These are phyloP conservation scores for Euproctis similis DNA, from an alignment of 2,888 invertebrate species.

Conservation along the genomic window DNA sequence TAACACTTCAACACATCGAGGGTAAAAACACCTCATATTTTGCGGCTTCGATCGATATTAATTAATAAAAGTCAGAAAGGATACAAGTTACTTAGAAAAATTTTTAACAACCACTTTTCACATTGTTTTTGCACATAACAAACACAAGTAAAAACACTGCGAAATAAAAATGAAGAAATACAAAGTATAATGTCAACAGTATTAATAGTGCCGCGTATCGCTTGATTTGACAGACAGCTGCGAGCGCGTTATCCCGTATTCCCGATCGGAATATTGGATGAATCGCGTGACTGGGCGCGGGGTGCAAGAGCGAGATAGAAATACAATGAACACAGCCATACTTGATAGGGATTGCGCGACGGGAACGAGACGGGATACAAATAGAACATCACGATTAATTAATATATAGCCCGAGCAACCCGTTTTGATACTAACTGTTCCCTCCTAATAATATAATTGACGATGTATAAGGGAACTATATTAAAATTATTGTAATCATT, in stretches of 20 bases:
- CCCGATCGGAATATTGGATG: slow-evolving; percentile 64
- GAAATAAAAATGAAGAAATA: slow-evolving; percentile 44
- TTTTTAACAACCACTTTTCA: slow-evolving; percentile 76
- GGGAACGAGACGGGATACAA: slow-evolving; percentile 58
- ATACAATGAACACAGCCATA: slow-evolving; percentile 50
- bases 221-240: slow-evolving; percentile 72
- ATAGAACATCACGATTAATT: slow-evolving; percentile 59
- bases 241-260: slow-evolving; percentile 67
- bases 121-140: slow-evolving; percentile 75
- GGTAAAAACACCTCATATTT: slow-evolving; percentile 61
- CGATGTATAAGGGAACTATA: no score
- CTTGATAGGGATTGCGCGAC: slow-evolving; percentile 40
- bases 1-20: slow-evolving; percentile 54
- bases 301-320: slow-evolving; percentile 41
- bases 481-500: no score
- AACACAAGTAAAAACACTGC: slow-evolving; percentile 75
- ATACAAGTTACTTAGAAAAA: slow-evolving; percentile 69
- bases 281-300: slow-evolving; percentile 58
- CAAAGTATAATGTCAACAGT: slow-evolving; percentile 23
- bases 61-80: slow-evolving; percentile 58
- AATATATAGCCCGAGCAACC: slow-evolving; percentile 46
- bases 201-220: slow-evolving; percentile 38
- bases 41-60: slow-evolving; percentile 50
- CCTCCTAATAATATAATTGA: no score
- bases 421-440: slow-evolving; percentile 31